phyloP scores from a whole-genome alignment of 2,797 vertebrate species.

The Bryconaethiops microstoma region DNA sequence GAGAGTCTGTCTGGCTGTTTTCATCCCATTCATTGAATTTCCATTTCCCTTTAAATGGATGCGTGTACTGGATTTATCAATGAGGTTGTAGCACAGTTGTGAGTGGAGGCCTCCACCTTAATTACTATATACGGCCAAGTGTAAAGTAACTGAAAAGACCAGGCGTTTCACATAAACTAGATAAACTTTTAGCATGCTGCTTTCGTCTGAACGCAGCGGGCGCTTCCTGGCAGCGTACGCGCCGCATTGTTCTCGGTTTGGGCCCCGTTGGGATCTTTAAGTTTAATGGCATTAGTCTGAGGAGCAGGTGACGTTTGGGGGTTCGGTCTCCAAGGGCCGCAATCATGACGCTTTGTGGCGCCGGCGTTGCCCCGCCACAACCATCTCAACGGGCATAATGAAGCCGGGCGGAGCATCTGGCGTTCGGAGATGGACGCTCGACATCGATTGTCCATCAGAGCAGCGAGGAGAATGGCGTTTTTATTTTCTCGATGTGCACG shows the following conservation, averaged over 20 bases:
- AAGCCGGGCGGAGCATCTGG: slow-evolving; percentile 90
- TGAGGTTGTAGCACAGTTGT: not conserved
- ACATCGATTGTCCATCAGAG: slow-evolving; percentile 72
- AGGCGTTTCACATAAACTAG: not conserved
- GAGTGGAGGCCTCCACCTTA: not conserved
- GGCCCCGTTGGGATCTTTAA: slow-evolving; percentile 42
- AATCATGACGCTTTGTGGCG: slow-evolving; percentile 77
- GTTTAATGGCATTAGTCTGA: slow-evolving; percentile 56
- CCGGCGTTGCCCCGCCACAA: slow-evolving; percentile 73
- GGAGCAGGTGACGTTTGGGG: slow-evolving; percentile 59
- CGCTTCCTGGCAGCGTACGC: slow-evolving; percentile 53
- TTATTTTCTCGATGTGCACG: slow-evolving; percentile 74
- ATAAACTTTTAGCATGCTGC: slow-evolving; percentile 44
- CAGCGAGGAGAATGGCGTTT: slow-evolving; percentile 76
- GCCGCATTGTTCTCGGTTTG: slow-evolving; percentile 48
- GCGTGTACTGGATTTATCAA: too few relatives aligned
- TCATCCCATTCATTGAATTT: too few relatives aligned
- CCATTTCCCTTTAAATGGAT: too few relatives aligned
- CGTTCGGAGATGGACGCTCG: slow-evolving; percentile 66
- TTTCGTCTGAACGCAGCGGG: slow-evolving; percentile 36
- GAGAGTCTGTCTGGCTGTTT: too few relatives aligned
- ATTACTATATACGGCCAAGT: too few relatives aligned
- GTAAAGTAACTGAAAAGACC: too few relatives aligned
- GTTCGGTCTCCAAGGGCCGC: slow-evolving; percentile 62
- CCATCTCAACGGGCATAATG: slow-evolving; percentile 78